These are phyloP conservation scores for Rhabdomys dilectus DNA, from an alignment of 2,113 vertebrate genomes.

Conservation along the genomic window DNA sequence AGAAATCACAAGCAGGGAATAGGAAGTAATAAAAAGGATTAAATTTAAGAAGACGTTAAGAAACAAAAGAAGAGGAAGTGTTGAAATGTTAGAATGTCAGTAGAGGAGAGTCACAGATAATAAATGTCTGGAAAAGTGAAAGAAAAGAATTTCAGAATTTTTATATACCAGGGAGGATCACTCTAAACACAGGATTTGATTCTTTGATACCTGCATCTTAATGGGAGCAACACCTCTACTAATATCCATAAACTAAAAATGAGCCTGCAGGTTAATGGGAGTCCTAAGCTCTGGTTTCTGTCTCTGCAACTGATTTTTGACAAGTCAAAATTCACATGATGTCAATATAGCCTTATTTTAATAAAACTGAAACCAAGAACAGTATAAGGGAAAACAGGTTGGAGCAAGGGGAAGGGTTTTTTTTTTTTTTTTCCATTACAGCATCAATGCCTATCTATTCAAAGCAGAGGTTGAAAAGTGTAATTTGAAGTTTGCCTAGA, in stretches of 20 bases:
- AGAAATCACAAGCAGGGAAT: not conserved
- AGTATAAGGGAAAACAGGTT: not conserved
- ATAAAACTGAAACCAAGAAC: not conserved
- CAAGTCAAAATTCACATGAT: not conserved
- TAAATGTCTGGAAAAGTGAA: not conserved
- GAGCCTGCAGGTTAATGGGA: not conserved
- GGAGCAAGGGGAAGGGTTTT: not conserved
- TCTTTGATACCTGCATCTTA: not conserved
- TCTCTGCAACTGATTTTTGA: not conserved
- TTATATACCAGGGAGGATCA: not conserved
- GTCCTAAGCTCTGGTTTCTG: not conserved
- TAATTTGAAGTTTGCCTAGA: not conserved
- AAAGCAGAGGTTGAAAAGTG: not conserved
- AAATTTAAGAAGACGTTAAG: not conserved
- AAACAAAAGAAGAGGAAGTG: not conserved
- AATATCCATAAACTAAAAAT: not conserved
- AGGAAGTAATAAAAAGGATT: not conserved
- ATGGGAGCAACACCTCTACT: not conserved
- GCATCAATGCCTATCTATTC: not conserved
- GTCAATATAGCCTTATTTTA: not conserved
- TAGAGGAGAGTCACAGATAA: not conserved
- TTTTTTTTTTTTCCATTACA: not conserved
- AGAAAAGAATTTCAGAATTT: not conserved
- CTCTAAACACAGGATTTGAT: not conserved
- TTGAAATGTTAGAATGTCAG: not conserved